Conservation (phyloP, 2,888 invertebrate genomes). For the Masnerella sp. region DNA sequence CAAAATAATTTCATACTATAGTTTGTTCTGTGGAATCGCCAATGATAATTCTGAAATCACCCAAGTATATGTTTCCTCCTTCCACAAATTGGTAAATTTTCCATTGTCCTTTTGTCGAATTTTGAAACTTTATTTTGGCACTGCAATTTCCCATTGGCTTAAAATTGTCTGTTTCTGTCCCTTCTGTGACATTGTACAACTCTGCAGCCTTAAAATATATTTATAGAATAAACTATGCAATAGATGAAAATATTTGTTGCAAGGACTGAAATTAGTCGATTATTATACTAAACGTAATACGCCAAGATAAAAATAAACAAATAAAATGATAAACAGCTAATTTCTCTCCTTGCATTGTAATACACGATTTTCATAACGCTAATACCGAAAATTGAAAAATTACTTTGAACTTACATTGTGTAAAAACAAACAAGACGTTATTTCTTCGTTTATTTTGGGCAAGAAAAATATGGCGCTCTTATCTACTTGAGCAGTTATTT, state of each 20-base stretch:
- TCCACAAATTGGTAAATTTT: not conserved
- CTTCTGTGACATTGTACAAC: conserved; percentile 5
- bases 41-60: not conserved
- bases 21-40: not conserved
- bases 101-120: not conserved
- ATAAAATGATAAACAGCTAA: too few species aligned
- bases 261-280: too few species aligned
- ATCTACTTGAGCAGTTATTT: too few species aligned
- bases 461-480: conserved; percentile 1
- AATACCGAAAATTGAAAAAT: not conserved
- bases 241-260: not conserved
- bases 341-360: not conserved
- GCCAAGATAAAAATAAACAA: too few species aligned
- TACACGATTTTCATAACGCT: too few species aligned
- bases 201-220: not conserved
- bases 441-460: conserved; percentile 4
- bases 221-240: too few species aligned
- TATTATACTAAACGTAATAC: too few species aligned
- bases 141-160: not conserved
- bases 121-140: not conserved
- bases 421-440: not conserved
- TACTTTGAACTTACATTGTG: not conserved
- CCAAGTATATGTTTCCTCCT: not conserved
- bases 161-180: not conserved
- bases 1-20: not conserved